Conservation (phyloP, 2,888 invertebrate species). For the Syritta pipiens region DNA sequence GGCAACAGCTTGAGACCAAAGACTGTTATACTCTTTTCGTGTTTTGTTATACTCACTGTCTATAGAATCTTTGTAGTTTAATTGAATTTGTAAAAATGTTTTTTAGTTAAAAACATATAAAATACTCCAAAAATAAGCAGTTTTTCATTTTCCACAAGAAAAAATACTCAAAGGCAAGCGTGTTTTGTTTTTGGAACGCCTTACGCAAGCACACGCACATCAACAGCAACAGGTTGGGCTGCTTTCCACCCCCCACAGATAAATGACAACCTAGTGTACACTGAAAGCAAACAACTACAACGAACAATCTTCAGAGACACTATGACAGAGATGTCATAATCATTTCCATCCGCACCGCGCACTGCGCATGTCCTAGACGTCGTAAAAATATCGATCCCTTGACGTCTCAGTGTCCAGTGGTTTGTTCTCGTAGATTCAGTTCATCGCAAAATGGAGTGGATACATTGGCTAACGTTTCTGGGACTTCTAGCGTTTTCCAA, state of each 20-base stretch:
- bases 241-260: neutral
- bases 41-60: conserved; percentile 9
- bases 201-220: no score
- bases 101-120: no score
- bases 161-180: no score
- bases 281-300: conserved; percentile 46
- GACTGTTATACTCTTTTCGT: conserved; percentile 39
- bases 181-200: no score
- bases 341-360: neutral
- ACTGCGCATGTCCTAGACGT: conserved; percentile 65
- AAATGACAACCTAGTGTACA: conserved; percentile 2
- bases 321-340: conserved; percentile 56
- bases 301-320: conserved; percentile 23
- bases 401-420: conserved; percentile 33
- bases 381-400: conserved; percentile 64
- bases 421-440: conserved; percentile 3
- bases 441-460: conserved; percentile 57
- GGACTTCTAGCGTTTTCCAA: conserved; percentile 72
- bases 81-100: conserved; percentile 1
- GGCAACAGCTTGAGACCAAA: conserved; percentile 52
- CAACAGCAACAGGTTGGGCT: no score
- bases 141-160: no score
- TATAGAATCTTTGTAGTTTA: neutral
- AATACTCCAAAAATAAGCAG: no score
- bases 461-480: conserved; percentile 62